These are phyloP conservation scores for Thamnophis elegans DNA, from an alignment of 2,797 vertebrate species.

Conservation along the genomic window DNA sequence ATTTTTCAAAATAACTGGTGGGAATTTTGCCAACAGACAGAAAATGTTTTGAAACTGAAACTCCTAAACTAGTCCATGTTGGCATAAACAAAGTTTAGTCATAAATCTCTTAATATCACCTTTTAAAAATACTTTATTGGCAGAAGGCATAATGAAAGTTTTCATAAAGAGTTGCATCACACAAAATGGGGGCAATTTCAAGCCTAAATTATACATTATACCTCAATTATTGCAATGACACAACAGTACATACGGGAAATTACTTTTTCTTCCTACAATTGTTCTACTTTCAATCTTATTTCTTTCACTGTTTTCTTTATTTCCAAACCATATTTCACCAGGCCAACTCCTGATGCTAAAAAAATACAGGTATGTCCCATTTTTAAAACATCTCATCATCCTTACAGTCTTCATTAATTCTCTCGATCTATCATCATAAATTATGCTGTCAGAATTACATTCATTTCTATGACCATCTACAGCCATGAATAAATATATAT, in stretches of 20 bases:
- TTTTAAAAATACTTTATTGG: constrained; percentile 13
- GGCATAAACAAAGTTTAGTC: not conserved
- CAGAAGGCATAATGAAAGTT: constrained; percentile 27
- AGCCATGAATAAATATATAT: not conserved
- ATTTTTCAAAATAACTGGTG: not conserved
- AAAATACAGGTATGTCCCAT: not conserved
- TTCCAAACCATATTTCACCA: not conserved
- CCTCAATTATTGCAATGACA: not conserved
- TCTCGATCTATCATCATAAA: not conserved
- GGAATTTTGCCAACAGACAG: not conserved
- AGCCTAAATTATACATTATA: not conserved
- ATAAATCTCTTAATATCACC: not conserved
- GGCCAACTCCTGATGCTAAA: not conserved
- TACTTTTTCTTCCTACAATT: not conserved
- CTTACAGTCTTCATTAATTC: not conserved
- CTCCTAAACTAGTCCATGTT: not conserved
- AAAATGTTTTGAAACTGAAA: not conserved
- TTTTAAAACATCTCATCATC: not conserved
- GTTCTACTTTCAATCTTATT: not conserved
- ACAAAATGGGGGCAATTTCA: not conserved
- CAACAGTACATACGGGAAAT: not conserved
- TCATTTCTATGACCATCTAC: not conserved
- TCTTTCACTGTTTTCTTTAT: not conserved
- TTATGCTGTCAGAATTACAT: not conserved
- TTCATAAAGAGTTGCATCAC: constrained; percentile 22